Base-by-base conservation (phyloP, 2,888 invertebrate genomes). In the Lypha dubia region DNA sequence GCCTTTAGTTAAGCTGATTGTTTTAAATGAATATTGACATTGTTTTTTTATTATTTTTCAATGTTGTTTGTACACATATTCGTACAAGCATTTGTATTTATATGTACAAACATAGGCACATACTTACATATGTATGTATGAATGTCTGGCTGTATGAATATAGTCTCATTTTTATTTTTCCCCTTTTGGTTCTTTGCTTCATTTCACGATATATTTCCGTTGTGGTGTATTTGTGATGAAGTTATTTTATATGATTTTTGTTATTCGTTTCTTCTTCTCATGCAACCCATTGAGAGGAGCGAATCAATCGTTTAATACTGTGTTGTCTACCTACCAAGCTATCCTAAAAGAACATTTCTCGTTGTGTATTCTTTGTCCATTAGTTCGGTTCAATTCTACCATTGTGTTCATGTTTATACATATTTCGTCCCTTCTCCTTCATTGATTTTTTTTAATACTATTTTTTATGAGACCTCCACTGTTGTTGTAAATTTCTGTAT, bases 281-380 rank as follows among this genome's bases (percentile, higher is more conserved):
- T 51, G 13, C 22, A 22, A 11, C 7, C 3, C 22, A 22, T 11
- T 22, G 4, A 28, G 58, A 22, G 49, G 11, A 41, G 20, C 15
- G 28, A 38, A 32, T 70, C 51, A 51, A 32, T 56, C 56, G 41
- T 62, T 62, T 63, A 70, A 62, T 63, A 56, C 35, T 63, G 56
- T 65, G 46, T 15, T 56, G 56, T 56, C 46, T n/a, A n/a, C n/a
- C n/a, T 56, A 67, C 35, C 35, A 35, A 58, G 22, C 15, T 17
- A 38, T 44, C 76, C 74, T 28, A 74, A 74, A 63, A 62, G 62
- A 51, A 74, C 51, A 62, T n/a, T 62, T 74, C 60, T 67, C 20
- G 11, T 46, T 53, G 24, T 53, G 8, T 17, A 68, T 53, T 68
- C 32, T 32, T 58, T 32, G 32, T 58, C 15, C 58, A 58, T 58